Evolutionary conservation across 2,888 invertebrate species (phyloP).

Genomic region (Cheiracanthium punctorium): DNA sequence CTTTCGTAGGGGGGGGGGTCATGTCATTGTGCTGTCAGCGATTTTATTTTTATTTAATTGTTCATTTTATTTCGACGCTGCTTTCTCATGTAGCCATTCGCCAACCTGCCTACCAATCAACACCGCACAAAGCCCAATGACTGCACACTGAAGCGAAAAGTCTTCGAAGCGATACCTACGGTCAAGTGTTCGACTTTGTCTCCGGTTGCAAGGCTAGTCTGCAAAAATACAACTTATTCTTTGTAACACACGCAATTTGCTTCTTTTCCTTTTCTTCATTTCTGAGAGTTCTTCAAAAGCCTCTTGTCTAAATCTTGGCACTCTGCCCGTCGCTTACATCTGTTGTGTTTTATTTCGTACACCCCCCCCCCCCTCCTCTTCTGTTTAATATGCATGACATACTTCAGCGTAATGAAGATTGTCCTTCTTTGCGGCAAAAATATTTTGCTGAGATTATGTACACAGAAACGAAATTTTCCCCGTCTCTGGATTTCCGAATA

Average conservation of each 20-base stretch:
- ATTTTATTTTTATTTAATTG: background rate
- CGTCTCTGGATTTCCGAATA: no score
- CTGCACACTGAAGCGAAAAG: background rate
- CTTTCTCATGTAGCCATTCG: no score
- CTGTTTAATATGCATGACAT: background rate
- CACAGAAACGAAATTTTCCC: no score
- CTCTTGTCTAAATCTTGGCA: conserved; percentile 37
- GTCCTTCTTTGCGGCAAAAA: no score
- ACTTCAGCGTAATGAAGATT: background rate
- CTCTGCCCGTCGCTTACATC: conserved; percentile 24
- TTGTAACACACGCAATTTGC: background rate
- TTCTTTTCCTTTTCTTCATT: background rate
- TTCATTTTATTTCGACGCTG: no score
- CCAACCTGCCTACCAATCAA: no score
- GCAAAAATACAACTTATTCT: background rate
- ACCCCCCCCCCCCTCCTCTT: conserved; percentile 21
- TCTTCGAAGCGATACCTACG: background rate
- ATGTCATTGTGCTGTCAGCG: background rate
- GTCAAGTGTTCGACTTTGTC: background rate
- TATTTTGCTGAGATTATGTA: no score
- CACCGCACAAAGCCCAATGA: no score
- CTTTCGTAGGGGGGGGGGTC: background rate
- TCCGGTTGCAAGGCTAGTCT: conserved; percentile 1
- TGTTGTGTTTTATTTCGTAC: conserved; percentile 9
- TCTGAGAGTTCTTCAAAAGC: conserved; percentile 24